Evolutionary conservation across 2,888 invertebrate species (phyloP), one percentile per base, ranked within the genome.

Genomic region (Oligia latruncula): DNA sequence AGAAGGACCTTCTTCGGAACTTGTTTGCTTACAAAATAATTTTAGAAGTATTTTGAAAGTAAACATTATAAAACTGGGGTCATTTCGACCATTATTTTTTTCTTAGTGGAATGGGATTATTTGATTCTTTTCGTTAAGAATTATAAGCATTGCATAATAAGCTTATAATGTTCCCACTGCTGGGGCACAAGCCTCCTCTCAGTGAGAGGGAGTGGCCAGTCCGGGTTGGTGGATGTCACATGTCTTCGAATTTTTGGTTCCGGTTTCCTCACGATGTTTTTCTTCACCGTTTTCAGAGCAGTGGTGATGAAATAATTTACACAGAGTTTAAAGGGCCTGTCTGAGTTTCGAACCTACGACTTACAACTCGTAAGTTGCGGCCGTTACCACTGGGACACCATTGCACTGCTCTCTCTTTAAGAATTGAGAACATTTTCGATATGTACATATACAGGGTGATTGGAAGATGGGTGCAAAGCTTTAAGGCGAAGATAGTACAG

Each of bases 21-120:
- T 6, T 29, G 29, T 72, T n/a, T 23, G 49, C 49, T 81, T 78
- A 52, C 23, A 60, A 81, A 71, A 64, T 23, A 5, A 11, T 46
- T 35, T 74, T 70, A 9, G n/a, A 66, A 20, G 11, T 43, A n/a
- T 23, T 23, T 66, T 20, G 35, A 64, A 35, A 35, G 15, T 8
- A 23, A 2, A 23, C 8, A 43, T 23, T n/a, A n/a, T 4, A 43
- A 67, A 62, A 5, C n/a, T 11, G 6, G 60, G 60, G n/a, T 29
- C 15, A 6, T 62, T 15, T n/a, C n/a, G 5, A 70, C 1, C 3
- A 29, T 17, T 1, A 11, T 6, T 62, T 15, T 29, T 49, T 29
- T 29, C 20, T 13, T 29, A 9, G 20, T 70, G 1, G 17, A 29
- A 20, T 49, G 15, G 6, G 3, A 20, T 29, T 20, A 6, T 20